phyloP scores from a whole-genome alignment of 2,888 invertebrate species.

The Ashinkailepas kermadecensis region DNA sequence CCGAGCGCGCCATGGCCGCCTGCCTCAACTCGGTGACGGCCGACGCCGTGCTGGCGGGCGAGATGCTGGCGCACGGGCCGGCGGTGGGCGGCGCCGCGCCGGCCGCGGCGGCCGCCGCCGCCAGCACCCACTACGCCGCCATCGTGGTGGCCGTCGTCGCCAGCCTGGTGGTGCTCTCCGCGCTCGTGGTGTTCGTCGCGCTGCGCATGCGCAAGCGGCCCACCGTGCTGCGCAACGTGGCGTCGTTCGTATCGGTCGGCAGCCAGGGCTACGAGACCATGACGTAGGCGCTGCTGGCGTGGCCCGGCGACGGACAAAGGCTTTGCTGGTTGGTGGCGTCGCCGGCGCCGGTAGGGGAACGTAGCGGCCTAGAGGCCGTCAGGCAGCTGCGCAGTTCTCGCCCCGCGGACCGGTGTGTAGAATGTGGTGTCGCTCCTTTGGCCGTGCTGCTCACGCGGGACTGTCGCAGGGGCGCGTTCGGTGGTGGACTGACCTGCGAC shows the following conservation, averaged over 20 bases:
- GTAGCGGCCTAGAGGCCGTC: too few species aligned
- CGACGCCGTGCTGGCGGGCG: neutral
- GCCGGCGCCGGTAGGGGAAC: too few species aligned
- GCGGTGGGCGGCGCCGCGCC: neutral
- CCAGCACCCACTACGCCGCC: neutral
- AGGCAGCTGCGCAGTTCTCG: too few species aligned
- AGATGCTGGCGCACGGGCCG: neutral
- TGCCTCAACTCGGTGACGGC: slow-evolving; percentile 25
- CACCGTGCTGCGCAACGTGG: slow-evolving; percentile 4
- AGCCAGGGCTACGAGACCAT: slow-evolving; percentile 19
- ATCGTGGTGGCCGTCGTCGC: neutral
- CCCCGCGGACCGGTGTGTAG: too few species aligned
- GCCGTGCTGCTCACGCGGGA: too few species aligned
- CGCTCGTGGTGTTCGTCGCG: neutral
- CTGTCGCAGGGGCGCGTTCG: too few species aligned
- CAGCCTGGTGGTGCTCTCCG: neutral
- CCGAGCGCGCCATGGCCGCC: slow-evolving; percentile 21
- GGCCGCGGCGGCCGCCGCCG: neutral
- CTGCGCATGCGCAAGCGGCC: slow-evolving; percentile 7
- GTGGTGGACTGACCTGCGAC: too few species aligned
- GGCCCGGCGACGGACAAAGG: too few species aligned
- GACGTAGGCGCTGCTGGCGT: neutral
- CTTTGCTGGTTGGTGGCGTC: too few species aligned
- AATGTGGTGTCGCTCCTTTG: too few species aligned
- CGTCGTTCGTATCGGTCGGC: slow-evolving; percentile 14